These are phyloP conservation scores for Brachionus plicatilis DNA, from an alignment of 1,140 invertebrate genomes.

Conservation along the genomic window DNA sequence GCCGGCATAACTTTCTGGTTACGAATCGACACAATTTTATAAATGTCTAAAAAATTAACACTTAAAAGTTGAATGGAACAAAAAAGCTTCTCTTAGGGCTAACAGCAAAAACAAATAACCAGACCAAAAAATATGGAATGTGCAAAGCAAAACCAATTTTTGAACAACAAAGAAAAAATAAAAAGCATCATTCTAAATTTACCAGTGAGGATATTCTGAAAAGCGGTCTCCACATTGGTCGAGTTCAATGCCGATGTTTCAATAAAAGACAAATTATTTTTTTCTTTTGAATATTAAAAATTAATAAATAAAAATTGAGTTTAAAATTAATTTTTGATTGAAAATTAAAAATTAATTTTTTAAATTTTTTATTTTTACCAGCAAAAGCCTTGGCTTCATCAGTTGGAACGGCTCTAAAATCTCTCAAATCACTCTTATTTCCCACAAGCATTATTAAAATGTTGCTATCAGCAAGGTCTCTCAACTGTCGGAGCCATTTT, in stretches of 20 bases:
- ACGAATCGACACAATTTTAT: slow-evolving; percentile 28
- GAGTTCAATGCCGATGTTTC: slow-evolving; percentile 99
- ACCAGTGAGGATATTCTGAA: slow-evolving; percentile 89
- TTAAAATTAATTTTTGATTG: too few relatives aligned
- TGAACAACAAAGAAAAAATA: background rate
- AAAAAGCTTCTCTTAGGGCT: background rate
- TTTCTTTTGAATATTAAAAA: slow-evolving; percentile 61
- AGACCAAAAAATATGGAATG: background rate
- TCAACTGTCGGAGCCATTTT: slow-evolving; percentile 72
- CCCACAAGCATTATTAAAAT: slow-evolving; percentile 61
- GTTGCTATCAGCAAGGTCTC: slow-evolving; percentile 56
- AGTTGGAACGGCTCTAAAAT: slow-evolving; percentile 93
- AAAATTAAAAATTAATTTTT: background rate
- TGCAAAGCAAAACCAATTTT: background rate
- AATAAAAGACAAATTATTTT: slow-evolving; percentile 94
- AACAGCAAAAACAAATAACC: background rate
- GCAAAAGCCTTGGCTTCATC: slow-evolving; percentile 97
- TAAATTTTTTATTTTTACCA: slow-evolving; percentile 43
- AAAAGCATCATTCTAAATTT: background rate
- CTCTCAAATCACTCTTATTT: slow-evolving; percentile 96
- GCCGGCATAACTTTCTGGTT: background rate
- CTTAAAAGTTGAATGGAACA: background rate
- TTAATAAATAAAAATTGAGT: background rate
- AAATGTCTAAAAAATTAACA: background rate
- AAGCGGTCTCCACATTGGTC: slow-evolving; percentile 98